Base-by-base conservation (phyloP, 2,797 vertebrate species). In the Paramormyrops hopkinsi region DNA sequence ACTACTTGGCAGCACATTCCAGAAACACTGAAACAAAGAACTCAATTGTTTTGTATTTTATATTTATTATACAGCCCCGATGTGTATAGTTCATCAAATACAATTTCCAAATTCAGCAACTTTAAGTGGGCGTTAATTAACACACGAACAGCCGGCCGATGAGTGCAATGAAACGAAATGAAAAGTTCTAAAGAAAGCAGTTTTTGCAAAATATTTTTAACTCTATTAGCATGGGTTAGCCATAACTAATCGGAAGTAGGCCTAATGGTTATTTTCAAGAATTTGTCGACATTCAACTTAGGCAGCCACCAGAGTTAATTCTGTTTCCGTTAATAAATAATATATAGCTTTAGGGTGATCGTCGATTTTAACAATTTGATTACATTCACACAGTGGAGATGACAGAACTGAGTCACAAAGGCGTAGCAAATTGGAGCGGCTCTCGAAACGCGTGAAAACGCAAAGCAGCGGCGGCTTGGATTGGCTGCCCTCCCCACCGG, bases 371-470 rank as follows among this genome's bases (percentile, higher is more conserved):
- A 41, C 5, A 79, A 44, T 9, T 14, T 79, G 17, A 79, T 44
- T 44, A 29, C 37, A 79, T 44, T 44, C 41, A 41, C 41, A 44
- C 41, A 37, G 17, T 44, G 37, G 14, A 79, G 73, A 37, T 73
- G 69, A 37, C 25, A 37, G 12, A 12, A 7, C 17, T n/a, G 41
- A 33, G 19, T 44, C 76, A 82, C 41, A 82, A 44, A 82, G 19
- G 6, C 76, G 19, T 4, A 19, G 1, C 65, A 73, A 37, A 73
- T 17, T 37, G 29, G 76, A n/a, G 41, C 76, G 76, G 76, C 41
- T 82, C 17, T 48, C 7, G 86, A 48, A 65, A 62, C 86, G 41
- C 86, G 86, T 88, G 86, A 69, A 46, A 88, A 88, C 59, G 86
- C 59, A 11, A 19, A 41, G 4, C 33, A 46, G 54, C 44, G 0